Evolutionary conservation across 2,797 vertebrate genomes (phyloP).

Genomic region (Galaxias olidus): DNA sequence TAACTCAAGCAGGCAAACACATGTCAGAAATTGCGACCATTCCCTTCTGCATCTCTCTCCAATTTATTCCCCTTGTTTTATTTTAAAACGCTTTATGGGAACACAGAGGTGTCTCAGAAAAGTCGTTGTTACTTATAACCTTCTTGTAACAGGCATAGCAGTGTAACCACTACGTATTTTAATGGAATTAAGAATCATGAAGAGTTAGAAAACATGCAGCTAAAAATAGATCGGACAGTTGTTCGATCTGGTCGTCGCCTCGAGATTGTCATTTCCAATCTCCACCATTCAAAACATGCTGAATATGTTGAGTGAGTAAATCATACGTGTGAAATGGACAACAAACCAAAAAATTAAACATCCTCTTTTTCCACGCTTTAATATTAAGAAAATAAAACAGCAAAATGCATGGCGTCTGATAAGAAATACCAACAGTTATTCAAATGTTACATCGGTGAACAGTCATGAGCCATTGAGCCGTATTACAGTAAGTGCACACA

Average conservation of each 20-base stretch:
- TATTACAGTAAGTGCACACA: slow-evolving; percentile 95
- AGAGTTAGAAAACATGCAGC: slow-evolving; percentile 53
- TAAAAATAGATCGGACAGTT: slow-evolving; percentile 42
- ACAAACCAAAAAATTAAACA: slow-evolving; percentile 64
- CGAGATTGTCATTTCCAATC: slow-evolving; percentile 26
- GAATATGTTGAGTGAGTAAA: slow-evolving; percentile 53
- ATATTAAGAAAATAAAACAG: slow-evolving; percentile 83
- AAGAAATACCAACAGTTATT: slow-evolving; percentile 82
- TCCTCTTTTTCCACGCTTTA: slow-evolving; percentile 67
- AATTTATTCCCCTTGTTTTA: neutral
- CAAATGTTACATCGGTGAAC: slow-evolving; percentile 87
- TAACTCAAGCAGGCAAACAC: slow-evolving; percentile 49
- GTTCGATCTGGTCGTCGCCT: slow-evolving; percentile 27
- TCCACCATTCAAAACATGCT: slow-evolving; percentile 62
- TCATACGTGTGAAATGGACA: slow-evolving; percentile 60
- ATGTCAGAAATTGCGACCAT: slow-evolving; percentile 25
- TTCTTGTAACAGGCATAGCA: no score
- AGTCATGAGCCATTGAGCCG: slow-evolving; percentile 79
- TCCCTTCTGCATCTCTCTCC: slow-evolving; percentile 18
- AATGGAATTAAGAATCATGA: neutral
- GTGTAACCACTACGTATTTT: no score
- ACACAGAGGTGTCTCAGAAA: slow-evolving; percentile 46
- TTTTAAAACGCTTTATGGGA: slow-evolving; percentile 29
- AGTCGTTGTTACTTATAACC: no score
- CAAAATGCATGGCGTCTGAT: slow-evolving; percentile 80